A percentile compares a stretch with the other conserved stretches of the same genome.
These are phyloP conservation scores for Netelia fuscicornis DNA, from an alignment of 2,888 invertebrate genomes.

Conservation along the genomic window DNA sequence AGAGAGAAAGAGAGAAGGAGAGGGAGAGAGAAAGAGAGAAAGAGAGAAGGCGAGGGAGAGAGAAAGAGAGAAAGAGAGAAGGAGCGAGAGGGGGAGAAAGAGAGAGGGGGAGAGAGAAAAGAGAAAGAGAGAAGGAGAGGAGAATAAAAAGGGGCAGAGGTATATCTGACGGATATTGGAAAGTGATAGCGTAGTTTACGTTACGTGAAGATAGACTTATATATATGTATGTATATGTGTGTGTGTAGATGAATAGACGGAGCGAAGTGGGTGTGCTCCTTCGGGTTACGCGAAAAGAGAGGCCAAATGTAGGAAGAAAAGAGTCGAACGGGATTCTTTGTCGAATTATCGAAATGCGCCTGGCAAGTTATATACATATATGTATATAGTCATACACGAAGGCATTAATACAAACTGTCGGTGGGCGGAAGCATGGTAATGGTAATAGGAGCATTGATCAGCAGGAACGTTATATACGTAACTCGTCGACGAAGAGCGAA, in stretches of 20 bases:
- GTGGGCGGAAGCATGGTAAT: conserved; percentile 33
- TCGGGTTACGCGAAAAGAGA: conserved; percentile 36
- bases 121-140: conserved; percentile 1
- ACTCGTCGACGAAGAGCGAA: background rate
- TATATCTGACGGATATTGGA: conserved; percentile 55
- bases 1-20: no score
- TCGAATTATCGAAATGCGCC: conserved; percentile 56
- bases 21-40: no score
- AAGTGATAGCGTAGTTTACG: conserved; percentile 25
- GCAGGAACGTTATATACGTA: conserved; percentile 25
- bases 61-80: background rate
- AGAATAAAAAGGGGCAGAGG: conserved; percentile 33
- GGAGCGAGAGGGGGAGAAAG: no score
- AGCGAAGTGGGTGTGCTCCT: conserved; percentile 22
- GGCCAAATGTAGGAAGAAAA: background rate
- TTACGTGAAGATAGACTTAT: background rate
- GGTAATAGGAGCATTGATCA: conserved; percentile 62
- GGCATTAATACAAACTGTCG: conserved; percentile 30
- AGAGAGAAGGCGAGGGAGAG: background rate
- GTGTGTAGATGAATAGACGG: background rate
- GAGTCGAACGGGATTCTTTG: conserved; percentile 52
- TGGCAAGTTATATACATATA: background rate
- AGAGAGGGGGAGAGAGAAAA: no score
- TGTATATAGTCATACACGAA: conserved; percentile 12
- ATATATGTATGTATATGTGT: background rate